These are phyloP conservation scores for Malurus cyaneus DNA, from an alignment of 2,113 vertebrate genomes.

Conservation along the genomic window DNA sequence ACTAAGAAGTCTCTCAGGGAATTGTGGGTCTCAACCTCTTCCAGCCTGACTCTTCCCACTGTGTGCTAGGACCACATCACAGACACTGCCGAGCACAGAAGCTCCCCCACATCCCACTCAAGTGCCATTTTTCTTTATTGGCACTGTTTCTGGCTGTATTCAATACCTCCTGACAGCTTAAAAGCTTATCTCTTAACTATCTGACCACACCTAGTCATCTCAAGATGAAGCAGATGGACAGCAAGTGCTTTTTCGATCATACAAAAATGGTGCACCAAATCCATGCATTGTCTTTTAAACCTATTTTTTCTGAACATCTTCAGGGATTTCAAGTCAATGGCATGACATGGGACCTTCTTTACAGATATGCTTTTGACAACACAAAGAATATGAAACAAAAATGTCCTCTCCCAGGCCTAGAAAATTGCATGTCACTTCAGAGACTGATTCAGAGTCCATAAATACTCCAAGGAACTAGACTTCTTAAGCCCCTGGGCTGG, in stretches of 20 bases:
- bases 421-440: neutral
- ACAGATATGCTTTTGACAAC: neutral
- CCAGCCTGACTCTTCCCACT: neutral
- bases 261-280: neutral
- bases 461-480: neutral
- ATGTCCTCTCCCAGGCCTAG: neutral
- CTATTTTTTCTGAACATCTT: neutral
- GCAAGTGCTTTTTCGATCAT: neutral
- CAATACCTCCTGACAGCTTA: neutral
- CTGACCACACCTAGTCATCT: neutral
- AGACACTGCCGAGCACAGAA: neutral
- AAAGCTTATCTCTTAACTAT: neutral
- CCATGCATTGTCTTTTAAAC: neutral
- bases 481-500: neutral
- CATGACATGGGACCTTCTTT: neutral
- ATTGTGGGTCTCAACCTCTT: neutral
- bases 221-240: neutral
- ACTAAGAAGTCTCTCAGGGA: conserved; percentile 37
- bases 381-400: neutral
- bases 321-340: neutral
- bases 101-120: neutral
- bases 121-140: neutral
- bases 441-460: neutral
- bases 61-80: neutral
- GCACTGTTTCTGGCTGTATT: neutral